Evolutionary conservation across 2,888 invertebrate genomes (phyloP).

Genomic region (Caenorhabditis zanzibari): DNA sequence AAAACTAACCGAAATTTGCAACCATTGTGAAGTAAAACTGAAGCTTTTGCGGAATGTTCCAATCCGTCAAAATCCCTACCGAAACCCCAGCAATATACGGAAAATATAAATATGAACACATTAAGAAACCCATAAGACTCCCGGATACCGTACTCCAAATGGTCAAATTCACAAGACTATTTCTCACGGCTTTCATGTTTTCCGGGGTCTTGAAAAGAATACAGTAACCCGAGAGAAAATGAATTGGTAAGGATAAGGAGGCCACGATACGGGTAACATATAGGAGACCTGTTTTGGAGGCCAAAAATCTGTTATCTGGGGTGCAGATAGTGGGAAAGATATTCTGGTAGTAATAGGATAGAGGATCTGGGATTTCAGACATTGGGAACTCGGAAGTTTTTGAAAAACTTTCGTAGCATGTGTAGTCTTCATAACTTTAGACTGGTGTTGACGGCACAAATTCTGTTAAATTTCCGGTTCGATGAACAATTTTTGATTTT

Average conservation of each 20-base stretch:
- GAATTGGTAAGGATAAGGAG: not conserved
- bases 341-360: not conserved
- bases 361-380: not conserved
- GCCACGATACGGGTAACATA: not conserved
- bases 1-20: not conserved
- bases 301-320: not conserved
- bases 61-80: not conserved
- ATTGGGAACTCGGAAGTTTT: too few species aligned
- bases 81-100: not conserved
- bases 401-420: too few species aligned
- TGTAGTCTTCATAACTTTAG: too few species aligned
- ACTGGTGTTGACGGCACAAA: too few species aligned
- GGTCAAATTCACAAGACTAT: not conserved
- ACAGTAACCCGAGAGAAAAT: constrained; percentile 5
- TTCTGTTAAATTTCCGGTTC: too few species aligned
- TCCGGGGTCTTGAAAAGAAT: constrained; percentile 4
- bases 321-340: not conserved
- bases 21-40: not conserved
- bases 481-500: too few species aligned
- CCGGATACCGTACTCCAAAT: constrained; percentile 3
- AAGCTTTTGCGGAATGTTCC: not conserved
- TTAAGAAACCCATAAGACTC: not conserved
- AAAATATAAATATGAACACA: not conserved
- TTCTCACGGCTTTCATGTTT: not conserved
- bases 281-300: not conserved